These are phyloP conservation scores for Hoplodrina blanda DNA, from an alignment of 2,888 invertebrate species.

Conservation along the genomic window DNA sequence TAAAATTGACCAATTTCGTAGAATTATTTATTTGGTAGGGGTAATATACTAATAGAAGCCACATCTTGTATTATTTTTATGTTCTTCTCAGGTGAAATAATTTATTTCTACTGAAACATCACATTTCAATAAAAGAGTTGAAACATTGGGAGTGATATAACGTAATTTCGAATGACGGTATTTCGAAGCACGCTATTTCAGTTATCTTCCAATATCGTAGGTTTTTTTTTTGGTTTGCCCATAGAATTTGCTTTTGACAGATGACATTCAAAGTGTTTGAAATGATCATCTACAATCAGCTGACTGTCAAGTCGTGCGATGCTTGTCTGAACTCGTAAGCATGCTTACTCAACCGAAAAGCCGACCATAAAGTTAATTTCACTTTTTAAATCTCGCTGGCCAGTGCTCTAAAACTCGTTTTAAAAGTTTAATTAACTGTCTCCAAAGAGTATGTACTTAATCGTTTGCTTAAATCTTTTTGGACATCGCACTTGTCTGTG, in stretches of 20 bases:
- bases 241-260: no score
- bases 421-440: slow-evolving; percentile 48
- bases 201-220: neutral
- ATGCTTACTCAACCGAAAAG: slow-evolving; percentile 48
- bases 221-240: slow-evolving; percentile 2
- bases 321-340: slow-evolving; percentile 35
- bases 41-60: neutral
- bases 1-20: slow-evolving; percentile 21
- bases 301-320: slow-evolving; percentile 58
- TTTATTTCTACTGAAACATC: neutral
- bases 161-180: no score
- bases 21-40: slow-evolving; percentile 1
- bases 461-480: slow-evolving; percentile 33
- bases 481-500: slow-evolving; percentile 15
- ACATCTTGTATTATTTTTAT: slow-evolving; percentile 8
- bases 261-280: slow-evolving; percentile 55
- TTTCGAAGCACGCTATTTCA: no score
- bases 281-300: slow-evolving; percentile 54
- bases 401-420: slow-evolving; percentile 47
- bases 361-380: slow-evolving; percentile 59
- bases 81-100: slow-evolving; percentile 3
- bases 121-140: slow-evolving; percentile 24
- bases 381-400: slow-evolving; percentile 57
- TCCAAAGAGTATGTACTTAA: slow-evolving; percentile 20
- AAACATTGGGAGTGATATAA: no score